Conservation (phyloP, 2,797 vertebrate genomes). For the Pelodytes ibericus region DNA sequence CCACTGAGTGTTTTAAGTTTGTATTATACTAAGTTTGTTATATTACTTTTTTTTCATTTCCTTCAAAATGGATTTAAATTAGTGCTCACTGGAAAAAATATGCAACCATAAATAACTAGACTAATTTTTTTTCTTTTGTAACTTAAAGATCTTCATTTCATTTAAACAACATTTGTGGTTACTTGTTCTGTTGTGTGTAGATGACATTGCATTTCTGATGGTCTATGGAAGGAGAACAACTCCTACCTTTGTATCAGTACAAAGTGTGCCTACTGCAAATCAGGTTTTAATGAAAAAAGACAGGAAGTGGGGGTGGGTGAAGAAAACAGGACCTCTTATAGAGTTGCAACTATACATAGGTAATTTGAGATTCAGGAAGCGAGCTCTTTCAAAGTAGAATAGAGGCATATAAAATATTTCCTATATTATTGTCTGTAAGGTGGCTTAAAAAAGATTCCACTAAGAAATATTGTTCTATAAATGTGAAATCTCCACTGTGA, state of each 20-base stretch:
- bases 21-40: neutral
- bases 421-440: conserved; percentile 53
- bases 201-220: conserved; percentile 75
- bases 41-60: neutral
- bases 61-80: conserved; percentile 6
- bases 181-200: conserved; percentile 63
- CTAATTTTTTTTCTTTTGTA: conserved; percentile 3
- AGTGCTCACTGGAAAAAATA: conserved; percentile 5
- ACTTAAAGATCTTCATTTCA: conserved; percentile 5
- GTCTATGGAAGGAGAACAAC: conserved; percentile 72
- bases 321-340: conserved; percentile 79
- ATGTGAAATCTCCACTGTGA: too few relatives aligned
- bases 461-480: too few relatives aligned
- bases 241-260: conserved; percentile 78
- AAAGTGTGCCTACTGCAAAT: conserved; percentile 73
- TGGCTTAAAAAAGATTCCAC: neutral
- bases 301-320: conserved; percentile 83
- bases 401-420: conserved; percentile 59
- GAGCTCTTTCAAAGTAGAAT: conserved; percentile 70
- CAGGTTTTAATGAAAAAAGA: conserved; percentile 80
- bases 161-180: conserved; percentile 57
- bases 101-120: conserved; percentile 12
- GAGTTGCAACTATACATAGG: conserved; percentile 67
- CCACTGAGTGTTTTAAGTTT: neutral
- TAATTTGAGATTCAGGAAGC: conserved; percentile 77